Evolutionary conservation across 2,888 invertebrate genomes (phyloP).

Genomic region (Venusia cambrica): DNA sequence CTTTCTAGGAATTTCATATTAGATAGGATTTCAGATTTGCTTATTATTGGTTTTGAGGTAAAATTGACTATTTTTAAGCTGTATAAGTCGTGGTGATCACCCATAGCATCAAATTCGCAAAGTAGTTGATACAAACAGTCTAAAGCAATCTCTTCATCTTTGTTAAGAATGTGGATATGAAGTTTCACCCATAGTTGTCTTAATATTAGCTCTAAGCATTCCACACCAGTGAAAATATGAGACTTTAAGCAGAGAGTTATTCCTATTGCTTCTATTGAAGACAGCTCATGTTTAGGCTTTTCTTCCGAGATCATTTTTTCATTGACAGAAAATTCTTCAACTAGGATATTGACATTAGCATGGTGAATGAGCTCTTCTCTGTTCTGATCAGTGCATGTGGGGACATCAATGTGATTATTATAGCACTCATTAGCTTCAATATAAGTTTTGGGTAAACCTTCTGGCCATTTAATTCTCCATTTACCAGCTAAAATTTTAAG

Average conservation of each 20-base stretch:
- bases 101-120: constrained; percentile 70
- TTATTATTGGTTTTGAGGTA: constrained; percentile 59
- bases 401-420: constrained; percentile 66
- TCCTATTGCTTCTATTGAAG: constrained; percentile 61
- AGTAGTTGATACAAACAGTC: constrained; percentile 67
- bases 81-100: constrained; percentile 55
- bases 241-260: constrained; percentile 58
- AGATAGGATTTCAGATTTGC: constrained; percentile 53
- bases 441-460: constrained; percentile 79
- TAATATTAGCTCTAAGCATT: constrained; percentile 59
- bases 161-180: constrained; percentile 63
- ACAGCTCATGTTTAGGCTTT: constrained; percentile 52
- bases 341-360: constrained; percentile 58
- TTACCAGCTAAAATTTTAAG: constrained; percentile 80
- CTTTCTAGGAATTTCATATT: constrained; percentile 68
- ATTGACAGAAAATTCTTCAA: constrained; percentile 66
- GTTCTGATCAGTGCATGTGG: constrained; percentile 58
- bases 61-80: constrained; percentile 60
- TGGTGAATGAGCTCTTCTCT: constrained; percentile 57
- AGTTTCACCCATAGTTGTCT: constrained; percentile 69
- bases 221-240: constrained; percentile 52
- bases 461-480: constrained; percentile 85
- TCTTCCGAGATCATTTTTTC: constrained; percentile 52
- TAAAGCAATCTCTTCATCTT: constrained; percentile 62
- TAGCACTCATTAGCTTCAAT: constrained; percentile 82